These are phyloP conservation scores for Chloroclysta siterata DNA, from an alignment of 2,888 invertebrate species.

Conservation along the genomic window DNA sequence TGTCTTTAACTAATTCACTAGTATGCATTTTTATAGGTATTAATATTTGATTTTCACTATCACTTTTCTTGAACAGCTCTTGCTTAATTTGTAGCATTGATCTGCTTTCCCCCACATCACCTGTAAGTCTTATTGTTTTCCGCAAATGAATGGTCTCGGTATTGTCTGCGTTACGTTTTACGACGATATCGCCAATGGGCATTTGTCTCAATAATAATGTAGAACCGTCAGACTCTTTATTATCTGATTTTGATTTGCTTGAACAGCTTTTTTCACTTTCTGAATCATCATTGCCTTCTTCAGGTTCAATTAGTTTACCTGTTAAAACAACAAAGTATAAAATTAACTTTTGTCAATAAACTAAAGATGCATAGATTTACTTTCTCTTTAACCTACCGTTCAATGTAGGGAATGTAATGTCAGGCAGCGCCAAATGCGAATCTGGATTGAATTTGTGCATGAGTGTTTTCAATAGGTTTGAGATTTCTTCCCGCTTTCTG, in stretches of 20 bases:
- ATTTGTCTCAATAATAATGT: slow-evolving; percentile 78
- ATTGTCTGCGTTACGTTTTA: slow-evolving; percentile 70
- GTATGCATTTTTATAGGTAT: slow-evolving; percentile 75
- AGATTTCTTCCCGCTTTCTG: slow-evolving; percentile 94
- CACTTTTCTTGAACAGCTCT: slow-evolving; percentile 75
- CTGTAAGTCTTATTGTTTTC: slow-evolving; percentile 76
- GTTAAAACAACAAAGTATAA: slow-evolving; percentile 31
- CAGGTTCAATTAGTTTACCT: slow-evolving; percentile 86
- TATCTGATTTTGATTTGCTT: slow-evolving; percentile 55
- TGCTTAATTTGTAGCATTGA: slow-evolving; percentile 76
- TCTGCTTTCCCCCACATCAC: slow-evolving; percentile 75
- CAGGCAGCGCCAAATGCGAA: slow-evolving; percentile 87
- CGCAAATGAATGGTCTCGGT: slow-evolving; percentile 73
- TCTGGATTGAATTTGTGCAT: slow-evolving; percentile 90
- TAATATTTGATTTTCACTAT: slow-evolving; percentile 77
- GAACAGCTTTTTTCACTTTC: slow-evolving; percentile 62
- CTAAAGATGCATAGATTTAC: background rate
- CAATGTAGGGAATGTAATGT: slow-evolving; percentile 90
- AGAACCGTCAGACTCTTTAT: slow-evolving; percentile 65
- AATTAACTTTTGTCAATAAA: background rate
- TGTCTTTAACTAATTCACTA: slow-evolving; percentile 80
- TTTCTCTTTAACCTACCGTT: slow-evolving; percentile 81
- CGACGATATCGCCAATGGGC: slow-evolving; percentile 72
- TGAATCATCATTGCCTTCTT: slow-evolving; percentile 85
- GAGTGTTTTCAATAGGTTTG: slow-evolving; percentile 89